phyloP scores from a whole-genome alignment of 2,113 vertebrate genomes.

The Callospermophilus lateralis region DNA sequence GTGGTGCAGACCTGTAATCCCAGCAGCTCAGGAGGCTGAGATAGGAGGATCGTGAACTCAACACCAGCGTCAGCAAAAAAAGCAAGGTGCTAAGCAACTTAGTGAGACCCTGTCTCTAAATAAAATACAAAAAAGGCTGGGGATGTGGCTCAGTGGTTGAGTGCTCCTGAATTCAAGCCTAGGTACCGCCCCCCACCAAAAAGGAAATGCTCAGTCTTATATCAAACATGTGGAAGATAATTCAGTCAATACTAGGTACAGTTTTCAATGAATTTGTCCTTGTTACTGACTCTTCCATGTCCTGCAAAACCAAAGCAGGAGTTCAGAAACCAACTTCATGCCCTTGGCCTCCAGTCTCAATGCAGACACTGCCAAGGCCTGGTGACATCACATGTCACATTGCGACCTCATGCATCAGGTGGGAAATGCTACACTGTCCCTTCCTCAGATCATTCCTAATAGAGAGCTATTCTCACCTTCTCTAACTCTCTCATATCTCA shows the following conservation, averaged over 20 bases:
- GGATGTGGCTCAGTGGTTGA: too few species aligned
- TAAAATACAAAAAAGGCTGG: too few species aligned
- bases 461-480: background rate
- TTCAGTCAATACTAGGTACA: background rate
- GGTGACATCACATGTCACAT: background rate
- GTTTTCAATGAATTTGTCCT: background rate
- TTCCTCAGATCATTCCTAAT: background rate
- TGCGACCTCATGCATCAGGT: background rate
- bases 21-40: too few species aligned
- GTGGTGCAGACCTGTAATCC: too few species aligned
- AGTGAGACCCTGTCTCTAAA: too few species aligned
- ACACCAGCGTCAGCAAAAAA: too few species aligned
- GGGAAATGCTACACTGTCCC: background rate
- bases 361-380: background rate
- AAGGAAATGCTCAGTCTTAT: background rate
- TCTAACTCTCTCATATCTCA: background rate
- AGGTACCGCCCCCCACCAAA: too few species aligned
- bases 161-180: too few species aligned
- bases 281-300: background rate
- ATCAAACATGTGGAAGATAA: background rate
- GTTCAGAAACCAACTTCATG: background rate
- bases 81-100: too few species aligned
- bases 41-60: too few species aligned
- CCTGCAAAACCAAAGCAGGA: conserved; percentile 22
- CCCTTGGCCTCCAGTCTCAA: background rate